A percentile compares a stretch with the other conserved stretches of the same genome.
Evolutionary conservation across 2,113 vertebrate genomes (phyloP).

Genomic region (Dasyprocta punctata): DNA sequence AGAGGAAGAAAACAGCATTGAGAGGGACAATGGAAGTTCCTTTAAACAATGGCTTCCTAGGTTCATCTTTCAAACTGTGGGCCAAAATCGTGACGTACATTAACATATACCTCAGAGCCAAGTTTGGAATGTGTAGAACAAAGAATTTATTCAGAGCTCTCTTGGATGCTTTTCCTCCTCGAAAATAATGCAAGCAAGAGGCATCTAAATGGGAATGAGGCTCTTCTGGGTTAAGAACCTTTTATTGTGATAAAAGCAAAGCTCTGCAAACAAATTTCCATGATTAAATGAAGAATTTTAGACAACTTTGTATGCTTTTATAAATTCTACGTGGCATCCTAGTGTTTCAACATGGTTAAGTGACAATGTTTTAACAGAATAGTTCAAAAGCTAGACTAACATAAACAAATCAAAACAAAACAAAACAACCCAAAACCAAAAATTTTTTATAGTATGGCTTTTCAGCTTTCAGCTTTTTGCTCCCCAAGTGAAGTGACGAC

Average conservation of each 20-base stretch:
- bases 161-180: slow-evolving; percentile 36
- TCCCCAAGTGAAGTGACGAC: not conserved
- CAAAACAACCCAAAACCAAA: not conserved
- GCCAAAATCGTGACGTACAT: not conserved
- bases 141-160: slow-evolving; percentile 66
- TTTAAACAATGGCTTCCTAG: slow-evolving; percentile 46
- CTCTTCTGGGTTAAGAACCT: not conserved
- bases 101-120: slow-evolving; percentile 51
- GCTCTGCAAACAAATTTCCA: not conserved
- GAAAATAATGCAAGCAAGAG: slow-evolving; percentile 37
- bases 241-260: slow-evolving; percentile 38
- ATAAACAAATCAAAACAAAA: not conserved
- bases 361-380: not conserved
- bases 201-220: not conserved
- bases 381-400: not conserved
- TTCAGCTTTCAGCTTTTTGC: not conserved
- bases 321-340: not conserved
- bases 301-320: not conserved
- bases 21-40: not conserved
- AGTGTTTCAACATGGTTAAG: slow-evolving; percentile 12
- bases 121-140: slow-evolving; percentile 37
- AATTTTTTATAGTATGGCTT: not conserved
- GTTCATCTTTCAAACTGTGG: slow-evolving; percentile 55
- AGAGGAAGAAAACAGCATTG: not conserved
- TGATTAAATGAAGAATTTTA: slow-evolving; percentile 33